Evolutionary conservation across 2,113 vertebrate genomes (phyloP).

Genomic region (Tiliqua scincoides): DNA sequence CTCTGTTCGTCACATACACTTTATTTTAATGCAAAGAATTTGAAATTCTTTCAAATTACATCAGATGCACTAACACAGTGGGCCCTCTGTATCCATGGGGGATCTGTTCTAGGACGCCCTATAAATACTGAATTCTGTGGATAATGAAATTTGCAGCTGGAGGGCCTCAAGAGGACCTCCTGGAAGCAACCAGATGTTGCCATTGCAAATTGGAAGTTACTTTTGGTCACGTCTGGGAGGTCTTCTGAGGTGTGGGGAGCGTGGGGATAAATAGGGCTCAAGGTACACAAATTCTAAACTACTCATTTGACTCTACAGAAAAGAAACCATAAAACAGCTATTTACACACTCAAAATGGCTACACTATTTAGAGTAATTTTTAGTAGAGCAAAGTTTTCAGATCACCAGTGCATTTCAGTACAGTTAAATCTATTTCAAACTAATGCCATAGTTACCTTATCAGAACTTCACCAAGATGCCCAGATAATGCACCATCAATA

Average conservation of each 20-base stretch:
- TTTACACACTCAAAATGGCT: neutral
- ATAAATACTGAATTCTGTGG: no score
- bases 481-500: constrained; percentile 96
- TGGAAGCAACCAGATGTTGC: no score
- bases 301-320: neutral
- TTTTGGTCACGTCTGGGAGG: no score
- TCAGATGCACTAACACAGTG: neutral
- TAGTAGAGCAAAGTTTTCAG: fast-evolving
- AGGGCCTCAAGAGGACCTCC: no score
- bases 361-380: neutral
- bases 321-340: neutral
- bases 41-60: no score
- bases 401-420: neutral
- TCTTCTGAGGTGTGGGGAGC: no score
- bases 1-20: neutral
- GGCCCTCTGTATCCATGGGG: no score
- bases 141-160: no score
- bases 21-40: neutral
- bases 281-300: neutral
- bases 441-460: constrained; percentile 83
- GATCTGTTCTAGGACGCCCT: no score
- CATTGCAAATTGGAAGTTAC: no score
- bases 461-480: constrained; percentile 96
- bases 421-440: neutral
- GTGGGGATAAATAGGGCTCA: no score